phyloP scores from a whole-genome alignment of 2,888 invertebrate species.

The Anoncus sp. region DNA sequence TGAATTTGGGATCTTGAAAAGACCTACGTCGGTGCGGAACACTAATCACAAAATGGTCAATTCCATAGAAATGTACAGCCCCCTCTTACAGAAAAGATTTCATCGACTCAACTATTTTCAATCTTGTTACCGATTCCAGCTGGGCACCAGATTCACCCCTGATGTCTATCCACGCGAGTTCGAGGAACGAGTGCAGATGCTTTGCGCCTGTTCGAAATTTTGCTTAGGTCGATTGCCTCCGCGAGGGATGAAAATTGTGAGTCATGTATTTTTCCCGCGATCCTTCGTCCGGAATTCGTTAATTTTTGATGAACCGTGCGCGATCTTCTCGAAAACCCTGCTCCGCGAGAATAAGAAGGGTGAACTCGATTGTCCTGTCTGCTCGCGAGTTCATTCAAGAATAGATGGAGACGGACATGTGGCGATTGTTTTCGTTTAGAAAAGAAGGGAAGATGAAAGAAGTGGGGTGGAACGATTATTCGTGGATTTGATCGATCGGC shows the following conservation, averaged over 20 bases:
- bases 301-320: conserved; percentile 63
- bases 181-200: conserved; percentile 64
- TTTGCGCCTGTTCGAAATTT: conserved; percentile 71
- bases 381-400: conserved; percentile 40
- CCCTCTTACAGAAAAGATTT: conserved; percentile 12
- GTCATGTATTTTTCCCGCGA: conserved; percentile 59
- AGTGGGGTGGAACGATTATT: conserved; percentile 46
- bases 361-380: conserved; percentile 36
- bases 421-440: conserved; percentile 49
- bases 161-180: conserved; percentile 1
- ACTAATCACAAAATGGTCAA: background rate
- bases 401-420: conserved; percentile 29
- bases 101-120: conserved; percentile 58
- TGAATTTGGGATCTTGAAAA: background rate
- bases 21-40: conserved; percentile 3
- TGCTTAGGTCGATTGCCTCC: conserved; percentile 69
- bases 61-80: conserved; percentile 23
- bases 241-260: conserved; percentile 71
- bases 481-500: conserved; percentile 52
- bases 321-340: conserved; percentile 20
- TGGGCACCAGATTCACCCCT: conserved; percentile 49
- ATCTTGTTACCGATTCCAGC: conserved; percentile 63
- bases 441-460: conserved; percentile 18
- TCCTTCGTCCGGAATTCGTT: conserved; percentile 64
- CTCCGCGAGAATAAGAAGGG: conserved; percentile 59